Evolutionary conservation across 2,113 vertebrate species (phyloP).

Genomic region (Naja naja): DNA sequence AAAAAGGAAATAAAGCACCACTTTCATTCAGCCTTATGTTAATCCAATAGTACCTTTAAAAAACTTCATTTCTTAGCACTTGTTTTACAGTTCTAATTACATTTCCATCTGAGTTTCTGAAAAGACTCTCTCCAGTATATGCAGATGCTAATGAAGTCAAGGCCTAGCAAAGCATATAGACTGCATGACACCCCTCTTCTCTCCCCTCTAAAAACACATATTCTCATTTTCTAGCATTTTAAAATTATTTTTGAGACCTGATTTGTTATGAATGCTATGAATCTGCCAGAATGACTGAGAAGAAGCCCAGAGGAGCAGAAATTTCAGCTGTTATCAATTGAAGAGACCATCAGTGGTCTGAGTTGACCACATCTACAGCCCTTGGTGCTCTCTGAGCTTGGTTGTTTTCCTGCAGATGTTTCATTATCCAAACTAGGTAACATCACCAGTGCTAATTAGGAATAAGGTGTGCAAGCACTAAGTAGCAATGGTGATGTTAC

Average conservation of each 20-base stretch:
- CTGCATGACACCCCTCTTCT: neutral
- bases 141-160: conserved; percentile 6
- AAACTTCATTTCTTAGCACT: neutral
- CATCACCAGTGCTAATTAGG: no score
- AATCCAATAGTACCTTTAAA: neutral
- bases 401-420: no score
- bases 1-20: neutral
- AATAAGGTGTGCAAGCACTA: no score
- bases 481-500: no score
- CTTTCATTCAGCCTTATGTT: neutral
- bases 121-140: neutral
- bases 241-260: neutral
- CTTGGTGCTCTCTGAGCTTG: neutral
- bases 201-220: neutral
- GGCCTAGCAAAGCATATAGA: neutral
- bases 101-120: neutral
- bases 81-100: conserved; percentile 17
- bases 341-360: neutral
- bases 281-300: neutral
- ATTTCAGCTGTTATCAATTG: neutral
- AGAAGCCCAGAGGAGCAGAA: neutral
- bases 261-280: neutral
- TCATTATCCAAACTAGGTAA: no score
- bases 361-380: neutral
- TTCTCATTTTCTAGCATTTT: neutral